phyloP scores from a whole-genome alignment of 2,888 invertebrate genomes.

The Mechanitis mazaeus region DNA sequence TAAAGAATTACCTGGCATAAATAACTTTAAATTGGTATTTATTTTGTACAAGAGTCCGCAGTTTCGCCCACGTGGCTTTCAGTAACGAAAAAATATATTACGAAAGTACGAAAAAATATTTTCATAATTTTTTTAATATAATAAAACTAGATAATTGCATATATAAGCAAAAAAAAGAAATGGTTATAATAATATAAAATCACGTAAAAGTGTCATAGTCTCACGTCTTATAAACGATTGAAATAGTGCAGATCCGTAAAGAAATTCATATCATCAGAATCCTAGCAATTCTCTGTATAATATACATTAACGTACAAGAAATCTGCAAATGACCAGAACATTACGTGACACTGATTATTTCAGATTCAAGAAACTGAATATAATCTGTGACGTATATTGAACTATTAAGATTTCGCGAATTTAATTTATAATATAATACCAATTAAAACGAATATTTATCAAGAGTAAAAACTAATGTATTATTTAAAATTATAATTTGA shows the following conservation, averaged over 20 bases:
- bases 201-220: not conserved
- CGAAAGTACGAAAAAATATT: no score
- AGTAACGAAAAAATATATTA: no score
- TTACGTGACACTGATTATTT: conserved; percentile 26
- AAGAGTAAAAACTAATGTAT: not conserved
- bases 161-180: no score
- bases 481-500: not conserved
- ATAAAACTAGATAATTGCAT: no score
- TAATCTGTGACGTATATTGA: not conserved
- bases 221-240: not conserved
- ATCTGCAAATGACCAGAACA: conserved; percentile 24
- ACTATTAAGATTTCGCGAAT: not conserved
- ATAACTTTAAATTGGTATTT: not conserved
- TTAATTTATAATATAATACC: not conserved
- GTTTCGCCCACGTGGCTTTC: no score
- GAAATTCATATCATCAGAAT: not conserved
- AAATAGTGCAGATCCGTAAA: conserved; percentile 1
- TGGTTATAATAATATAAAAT: not conserved
- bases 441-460: no score
- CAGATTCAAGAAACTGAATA: conserved; percentile 12
- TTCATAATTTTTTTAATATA: no score
- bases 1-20: not conserved
- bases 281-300: not conserved
- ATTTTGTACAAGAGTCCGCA: no score
- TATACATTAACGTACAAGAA: conserved; percentile 15